These are phyloP conservation scores for Dromaius novaehollandiae DNA, from an alignment of 2,113 vertebrate species.

Conservation along the genomic window DNA sequence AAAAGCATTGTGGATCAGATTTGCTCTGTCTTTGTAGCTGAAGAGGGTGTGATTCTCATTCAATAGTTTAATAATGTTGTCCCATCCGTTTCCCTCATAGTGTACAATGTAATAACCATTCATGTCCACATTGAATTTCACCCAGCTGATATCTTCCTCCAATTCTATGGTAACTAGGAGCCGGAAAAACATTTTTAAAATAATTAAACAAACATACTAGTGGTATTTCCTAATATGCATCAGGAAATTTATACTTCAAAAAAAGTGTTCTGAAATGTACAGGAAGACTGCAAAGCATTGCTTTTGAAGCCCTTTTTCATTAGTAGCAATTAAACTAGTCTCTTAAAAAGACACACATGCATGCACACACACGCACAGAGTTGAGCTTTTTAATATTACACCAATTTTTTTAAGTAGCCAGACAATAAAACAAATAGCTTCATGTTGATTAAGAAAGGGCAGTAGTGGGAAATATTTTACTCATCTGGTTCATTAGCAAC, in stretches of 20 bases:
- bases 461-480: background rate
- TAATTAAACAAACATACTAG: background rate
- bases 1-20: conserved; percentile 81
- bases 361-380: background rate
- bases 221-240: background rate
- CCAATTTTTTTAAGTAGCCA: background rate
- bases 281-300: background rate
- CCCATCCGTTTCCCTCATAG: conserved; percentile 80
- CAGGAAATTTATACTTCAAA: too few species aligned
- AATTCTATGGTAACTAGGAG: conserved; percentile 73
- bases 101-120: conserved; percentile 83
- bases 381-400: background rate
- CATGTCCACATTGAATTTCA: conserved; percentile 83
- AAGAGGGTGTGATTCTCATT: conserved; percentile 79
- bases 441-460: background rate
- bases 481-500: background rate
- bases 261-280: background rate
- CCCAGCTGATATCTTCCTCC: conserved; percentile 72
- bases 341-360: background rate
- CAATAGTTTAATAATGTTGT: conserved; percentile 70
- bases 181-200: background rate
- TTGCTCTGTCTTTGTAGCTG: conserved; percentile 79
- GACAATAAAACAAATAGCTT: background rate
- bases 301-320: background rate
- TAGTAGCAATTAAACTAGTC: background rate